phyloP scores from a whole-genome alignment of 2,797 vertebrate species.

The Strix occidentalis region DNA sequence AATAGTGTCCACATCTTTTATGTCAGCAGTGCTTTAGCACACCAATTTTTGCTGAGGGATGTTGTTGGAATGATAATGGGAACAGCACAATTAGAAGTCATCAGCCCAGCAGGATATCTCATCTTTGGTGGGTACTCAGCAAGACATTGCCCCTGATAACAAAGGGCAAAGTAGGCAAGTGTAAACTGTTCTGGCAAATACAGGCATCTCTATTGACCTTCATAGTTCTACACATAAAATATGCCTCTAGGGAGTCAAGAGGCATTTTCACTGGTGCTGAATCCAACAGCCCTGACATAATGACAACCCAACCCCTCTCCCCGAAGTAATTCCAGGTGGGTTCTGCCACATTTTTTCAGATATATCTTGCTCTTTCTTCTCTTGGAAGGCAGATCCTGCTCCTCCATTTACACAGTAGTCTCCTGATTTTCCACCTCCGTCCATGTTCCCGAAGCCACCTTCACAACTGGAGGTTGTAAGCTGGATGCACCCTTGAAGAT shows the following conservation, averaged over 20 bases:
- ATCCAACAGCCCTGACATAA: neutral
- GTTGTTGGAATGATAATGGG: neutral
- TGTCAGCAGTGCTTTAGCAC: neutral
- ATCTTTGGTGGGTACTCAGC: neutral
- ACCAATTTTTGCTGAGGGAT: neutral
- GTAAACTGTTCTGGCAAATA: neutral
- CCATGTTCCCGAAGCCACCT: neutral
- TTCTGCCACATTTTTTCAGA: neutral
- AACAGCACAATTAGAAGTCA: neutral
- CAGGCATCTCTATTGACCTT: neutral
- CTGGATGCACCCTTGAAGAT: neutral
- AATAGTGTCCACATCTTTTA: neutral
- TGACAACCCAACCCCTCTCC: accelerated
- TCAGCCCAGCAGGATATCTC: neutral
- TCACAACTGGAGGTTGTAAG: neutral
- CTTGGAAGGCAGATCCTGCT: neutral
- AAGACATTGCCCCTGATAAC: neutral
- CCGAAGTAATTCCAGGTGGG: neutral
- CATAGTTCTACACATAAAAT: neutral
- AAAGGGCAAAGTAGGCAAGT: neutral
- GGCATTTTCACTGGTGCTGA: neutral
- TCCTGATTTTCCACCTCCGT: neutral
- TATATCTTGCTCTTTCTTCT: neutral
- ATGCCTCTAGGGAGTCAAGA: neutral
- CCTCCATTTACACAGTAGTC: neutral